Evolutionary conservation across 2,888 invertebrate genomes (phyloP).

Genomic region (Phytoseiulus persimilis): DNA sequence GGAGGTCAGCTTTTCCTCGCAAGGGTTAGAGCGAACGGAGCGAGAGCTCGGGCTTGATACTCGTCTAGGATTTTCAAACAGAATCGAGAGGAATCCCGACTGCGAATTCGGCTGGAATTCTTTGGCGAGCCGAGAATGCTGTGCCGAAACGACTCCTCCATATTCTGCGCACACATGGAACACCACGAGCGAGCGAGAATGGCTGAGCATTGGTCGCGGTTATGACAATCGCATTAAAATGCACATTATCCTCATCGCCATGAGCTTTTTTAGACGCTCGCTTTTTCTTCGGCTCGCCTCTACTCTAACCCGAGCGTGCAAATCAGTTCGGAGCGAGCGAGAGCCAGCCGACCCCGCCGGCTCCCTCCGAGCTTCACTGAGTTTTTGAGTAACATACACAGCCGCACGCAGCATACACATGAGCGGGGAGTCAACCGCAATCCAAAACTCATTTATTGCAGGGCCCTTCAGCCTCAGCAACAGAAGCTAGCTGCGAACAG

Average conservation of each 20-base stretch:
- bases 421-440: constrained; percentile 5
- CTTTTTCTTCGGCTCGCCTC: background rate
- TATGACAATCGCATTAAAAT: background rate
- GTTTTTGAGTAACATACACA: constrained; percentile 5
- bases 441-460: background rate
- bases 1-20: too few species aligned
- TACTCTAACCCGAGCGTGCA: background rate
- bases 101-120: background rate
- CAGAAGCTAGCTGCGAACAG: background rate
- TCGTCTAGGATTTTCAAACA: too few species aligned
- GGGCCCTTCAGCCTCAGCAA: background rate
- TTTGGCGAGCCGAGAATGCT: background rate
- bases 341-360: background rate
- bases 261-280: background rate
- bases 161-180: background rate
- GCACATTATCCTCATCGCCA: background rate
- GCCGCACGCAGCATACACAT: background rate
- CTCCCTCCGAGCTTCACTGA: background rate
- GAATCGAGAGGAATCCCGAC: too few species aligned
- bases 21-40: too few species aligned
- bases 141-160: background rate
- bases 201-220: background rate
- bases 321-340: background rate
- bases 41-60: too few species aligned
- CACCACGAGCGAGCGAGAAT: background rate